Evolutionary conservation across 2,888 invertebrate genomes (phyloP), one percentile per base, ranked within the genome.

Genomic region (Bursaphelenchus okinawaensis): DNA sequence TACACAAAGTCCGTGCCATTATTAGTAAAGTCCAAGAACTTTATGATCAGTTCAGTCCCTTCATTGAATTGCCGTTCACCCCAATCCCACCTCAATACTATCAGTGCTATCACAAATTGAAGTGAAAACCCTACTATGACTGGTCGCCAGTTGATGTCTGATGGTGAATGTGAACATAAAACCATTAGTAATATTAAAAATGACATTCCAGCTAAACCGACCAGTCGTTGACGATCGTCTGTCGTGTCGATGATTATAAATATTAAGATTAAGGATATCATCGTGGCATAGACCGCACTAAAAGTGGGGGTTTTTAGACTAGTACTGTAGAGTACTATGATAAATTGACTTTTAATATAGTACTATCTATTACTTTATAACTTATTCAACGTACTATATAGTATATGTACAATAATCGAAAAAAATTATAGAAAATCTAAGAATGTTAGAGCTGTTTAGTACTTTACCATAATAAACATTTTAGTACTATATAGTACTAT

Each of bases 1-100:
- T 90, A 96, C 0, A 93, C 90, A 82, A 95, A 93, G 0, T 86
- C 86, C 0, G 92, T 89, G 0, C 94, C 95, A 0, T 87, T 87
- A 65, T 89, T 87, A 0, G 91, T 89, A 82, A 89, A 94, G 6
- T 87, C 86, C 60, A 96, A 84, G 81, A 96, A 93, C 0, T 87
- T 87, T 1, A 90, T 88, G 28, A 77, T 62, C 20, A 69, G 50
- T 12, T 50, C 19, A 1, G 51, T 28, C n/a, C 22, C 52, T 16
- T 27, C 51, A 22, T 64, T 28, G 54, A 64, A 65, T 23, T 52
- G 2, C n/a, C 1, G n/a, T 24, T 23, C 60, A 78, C 69, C 73
- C 63, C 69, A 71, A 1, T 88, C 85, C 91, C 92, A 92, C 66
- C 92, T 87, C 69, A 95, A 89, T 68, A 92, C 91, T 23, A 93